These are phyloP conservation scores for Catharus minimus DNA, from an alignment of 2,113 vertebrate species.

Conservation along the genomic window DNA sequence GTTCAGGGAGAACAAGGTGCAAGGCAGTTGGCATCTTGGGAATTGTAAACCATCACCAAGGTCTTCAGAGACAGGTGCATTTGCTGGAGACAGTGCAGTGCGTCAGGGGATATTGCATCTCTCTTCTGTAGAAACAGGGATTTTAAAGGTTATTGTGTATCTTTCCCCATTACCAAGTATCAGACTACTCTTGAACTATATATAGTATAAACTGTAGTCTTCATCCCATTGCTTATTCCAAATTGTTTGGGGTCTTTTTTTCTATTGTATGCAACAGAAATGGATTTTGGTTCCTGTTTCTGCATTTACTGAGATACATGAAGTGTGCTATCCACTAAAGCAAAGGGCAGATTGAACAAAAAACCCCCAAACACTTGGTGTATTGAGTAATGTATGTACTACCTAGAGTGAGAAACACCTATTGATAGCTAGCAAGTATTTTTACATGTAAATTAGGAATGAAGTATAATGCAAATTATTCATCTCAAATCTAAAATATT, in stretches of 20 bases:
- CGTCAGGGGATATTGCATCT: neutral
- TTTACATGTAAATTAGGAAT: neutral
- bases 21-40: neutral
- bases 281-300: neutral
- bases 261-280: neutral
- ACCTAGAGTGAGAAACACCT: neutral
- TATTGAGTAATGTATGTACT: neutral
- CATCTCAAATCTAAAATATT: neutral
- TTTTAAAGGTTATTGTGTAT: conserved; percentile 5
- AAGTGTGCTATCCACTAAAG: neutral
- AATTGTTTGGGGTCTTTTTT: neutral
- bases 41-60: neutral
- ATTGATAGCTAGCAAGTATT: neutral
- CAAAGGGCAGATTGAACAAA: neutral
- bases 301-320: neutral
- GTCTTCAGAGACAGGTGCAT: neutral
- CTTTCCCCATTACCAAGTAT: neutral
- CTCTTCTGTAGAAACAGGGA: neutral
- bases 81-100: neutral
- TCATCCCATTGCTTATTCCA: neutral
- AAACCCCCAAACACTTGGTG: neutral
- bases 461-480: conserved; percentile 28
- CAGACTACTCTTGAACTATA: neutral
- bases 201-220: neutral
- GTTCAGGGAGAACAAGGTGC: neutral